Evolutionary conservation across 2,888 invertebrate species (phyloP), one percentile per base, ranked within the genome.

Genomic region (Phyllotreta cruciferae): DNA sequence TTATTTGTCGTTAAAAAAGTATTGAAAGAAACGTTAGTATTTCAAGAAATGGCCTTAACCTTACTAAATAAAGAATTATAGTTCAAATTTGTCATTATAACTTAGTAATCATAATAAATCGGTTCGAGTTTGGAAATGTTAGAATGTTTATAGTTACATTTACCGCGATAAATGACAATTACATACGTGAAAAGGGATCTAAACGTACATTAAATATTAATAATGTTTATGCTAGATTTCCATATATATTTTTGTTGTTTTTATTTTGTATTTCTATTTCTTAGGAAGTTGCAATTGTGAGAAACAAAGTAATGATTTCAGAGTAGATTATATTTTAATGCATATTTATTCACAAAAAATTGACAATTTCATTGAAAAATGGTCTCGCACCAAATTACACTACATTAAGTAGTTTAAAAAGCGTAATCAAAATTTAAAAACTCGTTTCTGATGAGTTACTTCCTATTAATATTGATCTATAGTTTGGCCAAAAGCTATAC

Each of bases 111-210:
- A 14, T 37, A 24, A 37, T 60, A 60, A 52, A 60, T 39, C 55
- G 61, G 60, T 66, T 69, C 66, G 38, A 67, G 56, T 66, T 62
- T 56, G 62, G 62, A 55, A 66, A 69, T 63, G 70, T 71, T 71
- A 67, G 67, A 70, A 70, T 71, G 71, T 71, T 71, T 60, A 71
- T 71, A 71, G 66, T 66, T 70, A 64, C 70, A 70, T 66, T 64
- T 71, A 66, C 64, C 63, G 68, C 65, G 66, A 63, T 70, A 68
- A 24, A 67, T 66, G 68, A 68, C 70, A 70, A 69, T 71, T 68
- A 63, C 62, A 57, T 50, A 24, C 24, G 24, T 41, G 34, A 55
- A 62, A 49, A 47, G 65, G 56, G 53, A 55, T 62, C 62, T 66
- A 62, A 11, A 56, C 61, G 63, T 60, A 55, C 60, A 54, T 61